Conservation (phyloP, 2,797 vertebrate species). For the Hapalemur alaotrensis region DNA sequence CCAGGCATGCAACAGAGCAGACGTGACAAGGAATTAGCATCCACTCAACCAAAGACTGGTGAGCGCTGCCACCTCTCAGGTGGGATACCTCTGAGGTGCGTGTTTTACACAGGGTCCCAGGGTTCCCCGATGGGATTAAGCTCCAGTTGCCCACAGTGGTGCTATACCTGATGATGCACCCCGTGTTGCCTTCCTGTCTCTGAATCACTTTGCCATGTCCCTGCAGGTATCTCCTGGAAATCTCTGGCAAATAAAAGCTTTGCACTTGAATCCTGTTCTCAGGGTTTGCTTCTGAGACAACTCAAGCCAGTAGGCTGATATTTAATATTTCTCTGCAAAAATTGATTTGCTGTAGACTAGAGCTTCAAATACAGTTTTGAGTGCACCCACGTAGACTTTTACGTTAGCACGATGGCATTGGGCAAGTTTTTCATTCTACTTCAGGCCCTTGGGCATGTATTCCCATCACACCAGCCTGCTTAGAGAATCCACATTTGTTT, state of each 20-base stretch:
- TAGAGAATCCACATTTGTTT: background rate
- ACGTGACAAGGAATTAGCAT: background rate
- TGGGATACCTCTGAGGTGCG: accelerated
- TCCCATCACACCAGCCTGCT: background rate
- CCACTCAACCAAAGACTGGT: background rate
- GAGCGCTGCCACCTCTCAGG: background rate
- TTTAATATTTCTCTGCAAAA: background rate
- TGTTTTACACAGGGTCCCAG: background rate
- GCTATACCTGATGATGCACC: accelerated
- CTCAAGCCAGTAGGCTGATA: background rate
- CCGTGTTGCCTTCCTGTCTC: background rate
- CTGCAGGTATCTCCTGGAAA: background rate
- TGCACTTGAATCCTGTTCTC: background rate
- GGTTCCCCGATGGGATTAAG: too few species aligned
- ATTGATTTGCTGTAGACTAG: background rate
- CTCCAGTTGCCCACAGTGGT: background rate
- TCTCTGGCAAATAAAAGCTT: background rate
- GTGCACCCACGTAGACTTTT: accelerated
- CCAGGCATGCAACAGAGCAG: background rate
- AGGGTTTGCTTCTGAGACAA: background rate
- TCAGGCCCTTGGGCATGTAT: accelerated
- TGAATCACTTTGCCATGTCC: background rate
- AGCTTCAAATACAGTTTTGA: background rate
- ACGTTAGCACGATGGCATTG: accelerated
- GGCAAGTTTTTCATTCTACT: background rate